Base-by-base conservation (phyloP, 2,888 invertebrate genomes). In the Lysandra bellargus region DNA sequence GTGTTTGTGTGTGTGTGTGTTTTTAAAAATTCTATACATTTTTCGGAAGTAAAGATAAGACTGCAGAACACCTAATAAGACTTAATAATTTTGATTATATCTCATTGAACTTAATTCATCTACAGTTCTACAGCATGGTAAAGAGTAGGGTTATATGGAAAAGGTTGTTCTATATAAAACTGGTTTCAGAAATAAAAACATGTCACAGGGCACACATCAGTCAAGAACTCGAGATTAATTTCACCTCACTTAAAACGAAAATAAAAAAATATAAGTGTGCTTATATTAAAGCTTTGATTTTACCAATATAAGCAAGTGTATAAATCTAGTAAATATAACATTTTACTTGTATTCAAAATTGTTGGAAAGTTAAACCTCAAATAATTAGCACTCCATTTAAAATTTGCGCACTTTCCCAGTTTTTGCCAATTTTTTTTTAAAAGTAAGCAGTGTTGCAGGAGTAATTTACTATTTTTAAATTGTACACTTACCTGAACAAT, bases 401-500 rank as follows among this genome's bases (percentile, higher is more conserved):
- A 7, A 49, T 9, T 2, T 9, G 49, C 49, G 2, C 12, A 23
- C 23, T 23, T 23, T 23, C 23, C 23, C 23, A 23, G 23, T 23
- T 23, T 23, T 23, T 23, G 23, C 23, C 23, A 23, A 23, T 23
- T 23, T 23, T 23, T 23, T 23, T 23, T 23, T 23, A 23, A 23
- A 23, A 23, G 23, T 23, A 23, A 23, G 23, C 23, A 23, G 23
- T 23, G 23, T 23, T 23, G 23, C 23, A 23, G 23, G 49, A 49
- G 49, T 49, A 49, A 49, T 9, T 49, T 49, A 49, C 12, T 12
- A 49, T 49, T 49, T 49, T 49, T 9, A 49, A 49, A 44, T 49
- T 49, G 9, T 9, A 53, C 69, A 80, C 81, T 83, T 92, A 95
- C 90, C 94, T 94, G 82, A 96, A 93, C 72, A 97, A 87, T 84